Base-by-base conservation (phyloP, 2,888 invertebrate genomes). In the Thera britannica region DNA sequence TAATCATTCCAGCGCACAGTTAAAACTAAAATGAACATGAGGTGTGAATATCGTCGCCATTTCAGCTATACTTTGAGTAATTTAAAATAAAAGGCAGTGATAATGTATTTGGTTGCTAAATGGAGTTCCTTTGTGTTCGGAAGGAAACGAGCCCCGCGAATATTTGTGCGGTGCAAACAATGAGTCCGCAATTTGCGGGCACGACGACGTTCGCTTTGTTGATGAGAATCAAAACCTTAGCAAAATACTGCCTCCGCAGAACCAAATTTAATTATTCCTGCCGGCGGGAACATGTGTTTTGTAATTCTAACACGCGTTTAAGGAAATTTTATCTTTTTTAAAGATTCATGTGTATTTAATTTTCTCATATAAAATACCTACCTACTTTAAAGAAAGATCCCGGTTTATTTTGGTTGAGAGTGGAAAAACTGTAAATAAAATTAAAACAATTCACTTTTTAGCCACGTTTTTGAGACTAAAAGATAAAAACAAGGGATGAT, bases 121-220 rank as follows among this genome's bases (percentile, higher is more conserved):
- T 89, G 86, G 88, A 88, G 88, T 89, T 89, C 86, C 87, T 89
- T 90, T 89, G 90, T 90, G 83, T 74, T 75, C 75, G 83, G 83
- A 87, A 88, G 87, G 87, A 90, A 88, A 84, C 87, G 86, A 81
- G 83, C 77, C 82, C 82, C 81, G 84, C 84, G 87, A 89, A 88
- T 90, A 90, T 92, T 93, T 91, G 91, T 87, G 86, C 81, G 84
- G 79, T 81, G 81, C 87, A 90, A 91, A 92, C 90, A 93, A 91
- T 92, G 90, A 90, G 88, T 83, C 86, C 83, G 90, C 92, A 90
- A 92, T 91, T 92, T 92, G 92, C 85, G 89, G 85, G 83, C 57
- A 54, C 83, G 81, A 81, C 86, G 85, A 83, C 86, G 84, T 82
- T 82, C 83, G 87, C 87, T 88, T 86, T 89, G 88, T 89, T 89